Evolutionary conservation across 1,140 invertebrate species (phyloP), one percentile per base, ranked within the genome.

Genomic region (Ylistrum balloti): DNA sequence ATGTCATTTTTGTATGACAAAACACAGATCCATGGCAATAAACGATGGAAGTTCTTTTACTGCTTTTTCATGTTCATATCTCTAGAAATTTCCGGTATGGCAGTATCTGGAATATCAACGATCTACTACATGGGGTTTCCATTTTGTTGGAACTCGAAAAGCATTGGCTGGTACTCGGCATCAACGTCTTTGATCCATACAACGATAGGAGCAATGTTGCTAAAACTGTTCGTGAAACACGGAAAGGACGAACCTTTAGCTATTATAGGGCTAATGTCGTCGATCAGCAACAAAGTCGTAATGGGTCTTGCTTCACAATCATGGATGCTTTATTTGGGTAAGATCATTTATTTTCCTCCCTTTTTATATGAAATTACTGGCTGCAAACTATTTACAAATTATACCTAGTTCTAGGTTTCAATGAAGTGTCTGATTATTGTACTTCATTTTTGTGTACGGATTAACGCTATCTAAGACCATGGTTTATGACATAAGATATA

Each of bases 231-330:
- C 22, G n/a, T 28, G n/a, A 74, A 74, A 28, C 9, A 74, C 2
- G n/a, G 56, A n/a, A 22, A n/a, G 56, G 56, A 74, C 56, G 56
- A 74, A 28, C 56, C 56, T 74, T 28, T 74, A 74, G 56, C 56
- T 28, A 74, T 74, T 28, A 28, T 74, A 74, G 56, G 56, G 9
- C 56, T 74, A 5, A 5, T 74, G 17, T 74, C 56, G 0, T 74
- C n/a, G n/a, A 74, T 74, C 0, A 17, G 56, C 56, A n/a, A 74
- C n/a, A 74, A 74, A 5, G 11, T 28, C 22, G 28, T 74, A 0
- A 74, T 74, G 1, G 56, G 56, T 28, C 7, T 74, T 28, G 15
- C 56, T 74, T 74, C 56, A 17, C 56, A 74, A 28, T 74, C 56
- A 1, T 74, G 56, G 56, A 74, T 74, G 56, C 56, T 74, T 74